Base-by-base conservation (phyloP, 2,888 invertebrate genomes). In the Caenorhabditis angaria region DNA sequence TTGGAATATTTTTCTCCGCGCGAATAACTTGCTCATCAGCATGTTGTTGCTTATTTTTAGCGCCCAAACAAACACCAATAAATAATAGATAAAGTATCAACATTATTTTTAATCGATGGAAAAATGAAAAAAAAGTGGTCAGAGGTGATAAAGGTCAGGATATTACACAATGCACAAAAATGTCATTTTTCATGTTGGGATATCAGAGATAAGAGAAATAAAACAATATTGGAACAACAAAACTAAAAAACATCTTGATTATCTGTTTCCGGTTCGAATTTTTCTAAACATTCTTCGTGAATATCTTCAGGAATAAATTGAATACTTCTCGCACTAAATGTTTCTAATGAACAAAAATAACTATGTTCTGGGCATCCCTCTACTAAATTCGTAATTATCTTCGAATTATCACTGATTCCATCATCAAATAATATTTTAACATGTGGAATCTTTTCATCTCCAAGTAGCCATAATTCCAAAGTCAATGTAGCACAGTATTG, bases 381-480 rank as follows among this genome's bases (percentile, higher is more conserved):
- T 12, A 78, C 82, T 10, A 83, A 61, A 64, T 79, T 77, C 1
- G 83, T 83, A 61, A 83, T 81, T 8, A 76, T 73, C 56, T 82
- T 79, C 61, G 82, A 83, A 41, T 74, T 78, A 20, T 83, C 81
- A 56, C 82, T 82, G 79, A 82, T 82, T n/a, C 81, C 82, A 10
- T 80, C 77, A 51, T 83, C 82, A 74, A 80, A 83, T 14, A 83
- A 67, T 57, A 1, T 5, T 32, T 22, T 2, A 32, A 32, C 5
- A 14, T 48, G 8, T 14, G 35, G 51, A 41, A 62, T 20, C 5
- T 8, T 8, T 32, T 12, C 12, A n/a, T n/a, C n/a, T n/a, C n/a
- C n/a, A n/a, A n/a, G n/a, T n/a, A n/a, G n/a, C 85, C 85, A 85
- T 12, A 85, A 61, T 56, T 85, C 85, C 4, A 84, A 61, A n/a